Evolutionary conservation across 1,140 invertebrate genomes (phyloP), one percentile per base, ranked within the genome.

Genomic region (Ceratina australensis): DNA sequence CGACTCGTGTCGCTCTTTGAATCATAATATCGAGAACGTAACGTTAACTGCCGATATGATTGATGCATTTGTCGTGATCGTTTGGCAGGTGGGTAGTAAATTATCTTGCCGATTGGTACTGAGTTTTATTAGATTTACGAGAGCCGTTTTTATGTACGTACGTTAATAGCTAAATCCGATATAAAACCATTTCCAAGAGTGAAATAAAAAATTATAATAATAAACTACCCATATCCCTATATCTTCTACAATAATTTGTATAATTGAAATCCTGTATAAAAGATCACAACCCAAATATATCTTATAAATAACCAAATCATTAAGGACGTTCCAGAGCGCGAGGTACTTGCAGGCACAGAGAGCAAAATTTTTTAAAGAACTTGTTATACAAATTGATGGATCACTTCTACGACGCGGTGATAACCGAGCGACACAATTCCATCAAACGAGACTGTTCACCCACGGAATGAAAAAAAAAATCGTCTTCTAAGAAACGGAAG

Each of bases 31-130:
- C 13, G 33, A 0, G 2, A n/a, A 10, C 33, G 33, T 42, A 42
- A 47, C n/a, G 63, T 64, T 47, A 64, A 64, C 28, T 22, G 63
- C 33, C 33, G 33, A 16, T 64, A 64, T 64, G 33, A 64, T 64
- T 12, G 33, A 47, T 47, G 33, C n/a, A 16, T 64, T 47, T 64
- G 63, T 42, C 63, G 15, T 64, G 28, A 22, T 64, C 63, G n/a
- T 64, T 22, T 64, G 33, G 15, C 63, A 64, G 33, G 33, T 42
- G 33, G 63, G 28, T 47, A 64, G 12, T 64, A 64, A 64, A 64
- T 64, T 64, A 64, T 47, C 33, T n/a, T 15, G 2, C n/a, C n/a
- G 33, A 47, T 64, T 16, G 33, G 15, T 47, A 64, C n/a, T 47
- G 63, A 64, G 33, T 26, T 64, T 64, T 47, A 7, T 12, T 64